A percentile compares a stretch with the other conserved stretches of the same genome.
Evolutionary conservation across 2,888 invertebrate species (phyloP).

Genomic region (Iphiclides podalirius): DNA sequence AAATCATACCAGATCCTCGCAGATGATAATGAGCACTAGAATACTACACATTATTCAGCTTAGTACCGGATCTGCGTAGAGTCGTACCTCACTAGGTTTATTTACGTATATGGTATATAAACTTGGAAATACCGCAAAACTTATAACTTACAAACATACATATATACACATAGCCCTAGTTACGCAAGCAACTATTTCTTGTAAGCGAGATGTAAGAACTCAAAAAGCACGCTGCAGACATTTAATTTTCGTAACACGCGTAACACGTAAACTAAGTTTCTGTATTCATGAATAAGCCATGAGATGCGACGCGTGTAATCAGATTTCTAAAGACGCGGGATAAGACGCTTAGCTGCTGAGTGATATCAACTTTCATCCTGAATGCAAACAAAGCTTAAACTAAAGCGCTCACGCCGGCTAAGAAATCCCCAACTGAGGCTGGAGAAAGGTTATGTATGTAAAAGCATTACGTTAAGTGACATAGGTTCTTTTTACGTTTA

Average conservation of each 20-base stretch:
- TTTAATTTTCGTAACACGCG: background rate
- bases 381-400: conserved; percentile 19
- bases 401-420: conserved; percentile 4
- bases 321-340: conserved; percentile 16
- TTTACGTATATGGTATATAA: too few species aligned
- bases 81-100: too few species aligned
- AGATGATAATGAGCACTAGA: too few species aligned
- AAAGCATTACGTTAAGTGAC: conserved; percentile 1
- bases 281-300: conserved; percentile 16
- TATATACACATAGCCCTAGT: too few species aligned
- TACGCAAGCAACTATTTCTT: too few species aligned
- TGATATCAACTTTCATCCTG: conserved; percentile 19
- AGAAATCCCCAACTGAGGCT: conserved; percentile 12
- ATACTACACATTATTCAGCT: too few species aligned
- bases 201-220: too few species aligned
- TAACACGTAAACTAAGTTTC: background rate
- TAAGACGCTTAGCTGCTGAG: conserved; percentile 16
- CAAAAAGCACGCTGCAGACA: background rate
- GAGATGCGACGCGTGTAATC: conserved; percentile 7
- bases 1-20: too few species aligned
- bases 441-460: background rate
- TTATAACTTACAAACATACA: too few species aligned
- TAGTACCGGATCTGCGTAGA: too few species aligned
- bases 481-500: background rate
- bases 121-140: too few species aligned